phyloP scores from a whole-genome alignment of 2,888 invertebrate species.

The Cyclophora albipunctata region DNA sequence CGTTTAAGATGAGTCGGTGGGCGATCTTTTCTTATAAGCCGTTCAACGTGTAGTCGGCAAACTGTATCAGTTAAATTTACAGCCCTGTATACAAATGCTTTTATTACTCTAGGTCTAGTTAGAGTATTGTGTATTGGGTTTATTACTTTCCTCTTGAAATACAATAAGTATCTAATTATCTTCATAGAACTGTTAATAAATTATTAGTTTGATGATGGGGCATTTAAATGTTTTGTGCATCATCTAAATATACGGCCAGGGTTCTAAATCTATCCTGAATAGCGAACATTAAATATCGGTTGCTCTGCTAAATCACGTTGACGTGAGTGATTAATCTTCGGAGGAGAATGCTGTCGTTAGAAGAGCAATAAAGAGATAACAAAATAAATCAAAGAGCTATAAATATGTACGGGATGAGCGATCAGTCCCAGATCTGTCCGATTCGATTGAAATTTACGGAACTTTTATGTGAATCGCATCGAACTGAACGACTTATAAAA shows the following conservation, averaged over 20 bases:
- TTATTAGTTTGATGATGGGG: constrained; percentile 48
- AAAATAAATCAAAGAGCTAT: constrained; percentile 73
- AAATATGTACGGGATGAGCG: constrained; percentile 66
- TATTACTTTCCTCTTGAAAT: constrained; percentile 22
- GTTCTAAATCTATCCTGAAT: constrained; percentile 64
- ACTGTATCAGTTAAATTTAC: constrained; percentile 27
- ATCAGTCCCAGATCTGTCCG: constrained; percentile 65
- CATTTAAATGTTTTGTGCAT: constrained; percentile 50
- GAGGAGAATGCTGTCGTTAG: constrained; percentile 72
- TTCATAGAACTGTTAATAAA: constrained; percentile 33
- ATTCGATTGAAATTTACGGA: constrained; percentile 60
- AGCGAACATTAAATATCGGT: constrained; percentile 70
- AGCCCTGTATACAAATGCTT: constrained; percentile 14
- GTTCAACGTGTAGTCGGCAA: constrained; percentile 28
- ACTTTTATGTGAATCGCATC: constrained; percentile 58
- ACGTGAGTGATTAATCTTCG: constrained; percentile 71
- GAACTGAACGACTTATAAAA: constrained; percentile 56
- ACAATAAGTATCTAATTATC: constrained; percentile 33
- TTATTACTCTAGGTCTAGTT: constrained; percentile 14
- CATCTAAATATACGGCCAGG: constrained; percentile 59
- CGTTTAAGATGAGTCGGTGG: constrained; percentile 24
- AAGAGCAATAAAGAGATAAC: constrained; percentile 71
- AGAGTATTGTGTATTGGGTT: constrained; percentile 19
- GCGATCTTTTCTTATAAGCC: constrained; percentile 27
- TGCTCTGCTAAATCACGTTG: constrained; percentile 73